These are phyloP conservation scores for Epirrita christyi DNA, from an alignment of 2,888 invertebrate species.

Conservation along the genomic window DNA sequence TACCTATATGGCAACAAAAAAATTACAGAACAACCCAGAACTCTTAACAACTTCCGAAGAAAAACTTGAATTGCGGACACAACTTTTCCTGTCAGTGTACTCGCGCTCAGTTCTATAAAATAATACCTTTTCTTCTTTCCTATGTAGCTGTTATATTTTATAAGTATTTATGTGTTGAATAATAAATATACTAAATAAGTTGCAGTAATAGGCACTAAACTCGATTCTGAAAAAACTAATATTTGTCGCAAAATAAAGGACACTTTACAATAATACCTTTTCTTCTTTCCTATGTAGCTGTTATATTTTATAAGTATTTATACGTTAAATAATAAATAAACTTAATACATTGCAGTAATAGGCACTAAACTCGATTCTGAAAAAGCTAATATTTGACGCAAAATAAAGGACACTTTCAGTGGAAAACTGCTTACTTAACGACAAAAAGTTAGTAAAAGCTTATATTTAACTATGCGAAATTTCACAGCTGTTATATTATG, in stretches of 20 bases:
- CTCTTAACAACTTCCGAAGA: slow-evolving; percentile 56
- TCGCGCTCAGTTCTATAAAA: slow-evolving; percentile 46
- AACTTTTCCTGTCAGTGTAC: slow-evolving; percentile 55
- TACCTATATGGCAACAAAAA: slow-evolving; percentile 40
- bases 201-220: background rate
- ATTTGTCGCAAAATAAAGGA: too few species aligned
- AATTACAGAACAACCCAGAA: slow-evolving; percentile 52
- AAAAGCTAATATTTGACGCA: background rate
- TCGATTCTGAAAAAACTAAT: too few species aligned
- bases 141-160: slow-evolving; percentile 13
- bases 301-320: slow-evolving; percentile 5
- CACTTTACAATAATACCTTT: slow-evolving; percentile 43
- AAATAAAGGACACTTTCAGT: slow-evolving; percentile 1
- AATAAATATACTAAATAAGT: background rate
- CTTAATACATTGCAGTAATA: background rate
- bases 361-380: background rate
- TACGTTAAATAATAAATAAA: slow-evolving; percentile 11
- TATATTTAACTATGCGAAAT: slow-evolving; percentile 37
- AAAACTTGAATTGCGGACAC: slow-evolving; percentile 60
- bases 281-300: slow-evolving; percentile 23
- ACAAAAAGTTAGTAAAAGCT: slow-evolving; percentile 32
- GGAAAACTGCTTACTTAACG: slow-evolving; percentile 23
- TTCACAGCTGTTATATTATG: slow-evolving; percentile 36
- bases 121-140: slow-evolving; percentile 34
- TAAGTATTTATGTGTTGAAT: slow-evolving; percentile 5